Conservation (phyloP, 1,140 invertebrate genomes). For the Papilio dardanus region DNA sequence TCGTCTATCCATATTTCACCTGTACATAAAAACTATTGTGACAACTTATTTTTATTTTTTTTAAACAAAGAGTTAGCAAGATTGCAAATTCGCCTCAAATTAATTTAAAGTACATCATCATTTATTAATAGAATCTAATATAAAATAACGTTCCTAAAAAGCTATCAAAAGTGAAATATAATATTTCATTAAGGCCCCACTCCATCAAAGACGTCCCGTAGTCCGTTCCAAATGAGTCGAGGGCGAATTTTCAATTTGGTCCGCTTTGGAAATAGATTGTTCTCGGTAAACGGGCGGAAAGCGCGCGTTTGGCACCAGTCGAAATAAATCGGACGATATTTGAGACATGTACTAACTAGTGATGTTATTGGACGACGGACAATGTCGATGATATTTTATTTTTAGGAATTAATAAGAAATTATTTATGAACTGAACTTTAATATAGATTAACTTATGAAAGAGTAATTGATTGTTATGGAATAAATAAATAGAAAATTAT, state of each 20-base stretch:
- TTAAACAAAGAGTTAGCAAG: too few species aligned
- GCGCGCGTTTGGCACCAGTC: slow-evolving; percentile 59
- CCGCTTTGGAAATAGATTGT: slow-evolving; percentile 49
- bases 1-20: too few species aligned
- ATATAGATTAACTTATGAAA: not conserved
- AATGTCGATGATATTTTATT: slow-evolving; percentile 36
- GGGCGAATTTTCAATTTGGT: slow-evolving; percentile 52
- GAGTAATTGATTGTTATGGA: too few species aligned
- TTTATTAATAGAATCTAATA: not conserved
- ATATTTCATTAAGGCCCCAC: slow-evolving; percentile 9
- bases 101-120: not conserved
- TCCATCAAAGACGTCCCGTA: slow-evolving; percentile 24
- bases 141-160: not conserved
- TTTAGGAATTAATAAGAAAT: not conserved
- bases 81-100: too few species aligned
- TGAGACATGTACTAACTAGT: slow-evolving; percentile 50
- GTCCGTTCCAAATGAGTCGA: slow-evolving; percentile 19
- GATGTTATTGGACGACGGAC: slow-evolving; percentile 51
- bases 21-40: too few species aligned
- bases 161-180: not conserved
- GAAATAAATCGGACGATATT: slow-evolving; percentile 63
- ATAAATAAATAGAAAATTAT: too few species aligned
- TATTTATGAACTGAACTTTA: not conserved
- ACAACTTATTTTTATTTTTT: too few species aligned
- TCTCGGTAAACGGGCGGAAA: slow-evolving; percentile 57